A percentile compares a stretch with the other conserved stretches of the same genome.
These are phyloP conservation scores for Ditula angustiorana DNA, from an alignment of 2,888 invertebrate genomes.

Conservation along the genomic window DNA sequence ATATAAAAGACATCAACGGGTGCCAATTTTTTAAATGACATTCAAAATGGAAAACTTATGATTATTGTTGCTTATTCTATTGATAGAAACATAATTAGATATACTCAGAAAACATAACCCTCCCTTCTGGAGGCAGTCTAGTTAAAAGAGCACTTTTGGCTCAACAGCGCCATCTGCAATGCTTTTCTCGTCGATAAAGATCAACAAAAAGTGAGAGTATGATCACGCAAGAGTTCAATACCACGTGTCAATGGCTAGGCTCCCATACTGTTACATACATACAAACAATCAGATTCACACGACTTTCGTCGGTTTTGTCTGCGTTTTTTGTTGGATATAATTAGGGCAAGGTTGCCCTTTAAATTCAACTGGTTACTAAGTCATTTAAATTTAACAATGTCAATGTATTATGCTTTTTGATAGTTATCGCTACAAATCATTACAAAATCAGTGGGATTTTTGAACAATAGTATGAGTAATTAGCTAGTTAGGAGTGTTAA, in stretches of 20 bases:
- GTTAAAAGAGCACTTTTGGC: no score
- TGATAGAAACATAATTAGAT: no score
- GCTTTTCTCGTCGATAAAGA: background rate
- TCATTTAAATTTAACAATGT: background rate
- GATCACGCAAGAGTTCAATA: conserved; percentile 36
- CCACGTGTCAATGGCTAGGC: conserved; percentile 30
- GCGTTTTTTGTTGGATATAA: background rate
- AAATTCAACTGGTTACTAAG: background rate
- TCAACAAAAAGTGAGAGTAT: conserved; percentile 37
- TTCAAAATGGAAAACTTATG: no score
- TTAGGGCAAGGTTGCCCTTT: conserved; percentile 1
- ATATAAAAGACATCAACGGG: no score
- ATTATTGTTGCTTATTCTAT: no score
- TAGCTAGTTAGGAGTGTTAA: background rate
- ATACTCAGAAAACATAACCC: no score
- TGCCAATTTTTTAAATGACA: no score
- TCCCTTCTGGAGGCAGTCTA: no score
- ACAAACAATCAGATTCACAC: conserved; percentile 4
- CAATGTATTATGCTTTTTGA: background rate
- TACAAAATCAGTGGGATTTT: background rate
- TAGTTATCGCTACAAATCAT: background rate
- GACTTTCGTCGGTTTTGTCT: conserved; percentile 1
- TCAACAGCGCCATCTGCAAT: background rate
- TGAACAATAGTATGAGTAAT: background rate
- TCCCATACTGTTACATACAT: conserved; percentile 25